Evolutionary conservation across 2,888 invertebrate species (phyloP).

Genomic region (Blastobasis adustella): DNA sequence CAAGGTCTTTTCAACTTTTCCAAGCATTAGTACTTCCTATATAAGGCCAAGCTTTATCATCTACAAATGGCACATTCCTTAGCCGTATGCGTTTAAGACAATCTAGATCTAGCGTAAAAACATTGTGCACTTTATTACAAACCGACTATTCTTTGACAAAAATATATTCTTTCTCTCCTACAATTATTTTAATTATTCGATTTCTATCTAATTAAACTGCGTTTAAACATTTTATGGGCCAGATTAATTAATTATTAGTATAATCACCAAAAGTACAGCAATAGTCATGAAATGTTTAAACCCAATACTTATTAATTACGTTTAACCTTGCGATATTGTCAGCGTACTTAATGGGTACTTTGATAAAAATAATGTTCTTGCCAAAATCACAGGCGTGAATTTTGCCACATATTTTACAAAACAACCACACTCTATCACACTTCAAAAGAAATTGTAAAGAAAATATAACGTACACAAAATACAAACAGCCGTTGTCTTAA

Average conservation of each 20-base stretch:
- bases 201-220: constrained; percentile 49
- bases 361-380: constrained; percentile 1
- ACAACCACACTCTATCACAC: constrained; percentile 25
- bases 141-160: constrained; percentile 48
- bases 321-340: constrained; percentile 61
- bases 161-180: constrained; percentile 55
- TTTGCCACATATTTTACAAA: constrained; percentile 6
- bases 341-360: constrained; percentile 40
- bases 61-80: constrained; percentile 34
- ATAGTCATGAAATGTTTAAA: not conserved
- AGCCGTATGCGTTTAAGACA: constrained; percentile 19
- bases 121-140: constrained; percentile 39
- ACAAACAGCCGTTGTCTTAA: too few relatives aligned
- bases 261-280: not conserved
- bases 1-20: not conserved
- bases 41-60: constrained; percentile 29
- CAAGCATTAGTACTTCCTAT: constrained; percentile 17
- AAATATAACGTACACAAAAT: not conserved
- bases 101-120: constrained; percentile 48
- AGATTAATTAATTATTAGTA: not conserved
- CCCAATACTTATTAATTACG: not conserved
- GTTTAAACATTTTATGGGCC: constrained; percentile 23
- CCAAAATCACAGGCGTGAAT: constrained; percentile 13
- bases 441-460: constrained; percentile 7
- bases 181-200: constrained; percentile 49